These are phyloP conservation scores for Cryptotermes secundus DNA, from an alignment of 1,140 invertebrate genomes.

Conservation along the genomic window DNA sequence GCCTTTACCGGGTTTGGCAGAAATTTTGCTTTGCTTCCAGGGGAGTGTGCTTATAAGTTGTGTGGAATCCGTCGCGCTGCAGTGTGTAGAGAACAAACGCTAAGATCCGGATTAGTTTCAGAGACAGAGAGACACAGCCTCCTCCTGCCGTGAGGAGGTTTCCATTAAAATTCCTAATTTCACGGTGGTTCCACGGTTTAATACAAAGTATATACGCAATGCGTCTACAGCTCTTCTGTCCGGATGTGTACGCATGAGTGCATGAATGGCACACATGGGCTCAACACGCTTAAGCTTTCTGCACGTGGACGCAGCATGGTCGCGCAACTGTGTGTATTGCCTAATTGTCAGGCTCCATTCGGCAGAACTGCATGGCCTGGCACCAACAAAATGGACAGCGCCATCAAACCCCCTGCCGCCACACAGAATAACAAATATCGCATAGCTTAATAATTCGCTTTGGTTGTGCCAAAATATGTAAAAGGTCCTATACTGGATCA, in stretches of 20 bases:
- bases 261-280: background rate
- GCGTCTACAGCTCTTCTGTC: background rate
- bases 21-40: background rate
- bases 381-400: no score
- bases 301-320: no score
- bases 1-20: background rate
- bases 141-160: background rate
- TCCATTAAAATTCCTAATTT: slow-evolving; percentile 20
- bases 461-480: no score
- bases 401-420: no score
- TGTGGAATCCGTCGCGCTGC: background rate
- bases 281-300: background rate
- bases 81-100: background rate
- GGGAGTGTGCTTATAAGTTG: background rate
- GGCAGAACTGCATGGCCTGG: no score
- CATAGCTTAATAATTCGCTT: no score
- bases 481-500: no score
- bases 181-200: slow-evolving; percentile 3
- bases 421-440: no score
- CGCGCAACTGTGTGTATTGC: no score
- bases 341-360: no score
- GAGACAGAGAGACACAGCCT: background rate
- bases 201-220: slow-evolving; percentile 8
- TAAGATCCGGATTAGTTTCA: slow-evolving; percentile 12
- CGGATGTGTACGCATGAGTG: background rate